These are phyloP conservation scores for Thymelicus acteon DNA, from an alignment of 2,888 invertebrate genomes.

Conservation along the genomic window DNA sequence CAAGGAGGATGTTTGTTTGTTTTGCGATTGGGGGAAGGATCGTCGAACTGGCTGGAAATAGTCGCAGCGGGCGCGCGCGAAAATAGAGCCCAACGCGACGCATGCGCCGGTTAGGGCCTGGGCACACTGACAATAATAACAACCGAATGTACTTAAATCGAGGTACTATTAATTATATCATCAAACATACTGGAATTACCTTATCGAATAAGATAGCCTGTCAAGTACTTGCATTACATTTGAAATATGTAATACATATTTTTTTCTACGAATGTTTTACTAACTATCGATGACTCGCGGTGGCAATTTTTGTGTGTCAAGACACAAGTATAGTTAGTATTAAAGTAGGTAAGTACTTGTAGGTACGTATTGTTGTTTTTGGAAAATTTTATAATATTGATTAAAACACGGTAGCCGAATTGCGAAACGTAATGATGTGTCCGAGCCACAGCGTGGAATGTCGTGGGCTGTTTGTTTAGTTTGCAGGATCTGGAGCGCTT, in stretches of 20 bases:
- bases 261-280: too few relatives aligned
- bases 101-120: slow-evolving; percentile 37
- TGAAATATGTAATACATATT: too few relatives aligned
- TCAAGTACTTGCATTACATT: too few relatives aligned
- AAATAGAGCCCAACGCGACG: slow-evolving; percentile 69
- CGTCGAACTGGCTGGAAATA: slow-evolving; percentile 65
- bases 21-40: slow-evolving; percentile 53
- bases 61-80: slow-evolving; percentile 55
- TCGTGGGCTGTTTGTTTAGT: slow-evolving; percentile 14
- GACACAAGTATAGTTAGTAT: too few relatives aligned
- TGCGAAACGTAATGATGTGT: neutral
- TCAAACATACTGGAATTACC: too few relatives aligned
- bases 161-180: neutral
- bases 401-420: neutral
- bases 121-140: neutral
- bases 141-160: neutral
- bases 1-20: slow-evolving; percentile 51
- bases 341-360: too few relatives aligned
- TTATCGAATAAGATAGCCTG: too few relatives aligned
- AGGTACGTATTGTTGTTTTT: too few relatives aligned
- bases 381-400: too few relatives aligned
- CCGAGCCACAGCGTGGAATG: neutral
- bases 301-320: too few relatives aligned
- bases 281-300: too few relatives aligned
- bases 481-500: slow-evolving; percentile 16